A percentile compares a stretch with the other conserved stretches of the same genome.
phyloP scores from a whole-genome alignment of 2,797 vertebrate genomes.

The Siniperca obscura region DNA sequence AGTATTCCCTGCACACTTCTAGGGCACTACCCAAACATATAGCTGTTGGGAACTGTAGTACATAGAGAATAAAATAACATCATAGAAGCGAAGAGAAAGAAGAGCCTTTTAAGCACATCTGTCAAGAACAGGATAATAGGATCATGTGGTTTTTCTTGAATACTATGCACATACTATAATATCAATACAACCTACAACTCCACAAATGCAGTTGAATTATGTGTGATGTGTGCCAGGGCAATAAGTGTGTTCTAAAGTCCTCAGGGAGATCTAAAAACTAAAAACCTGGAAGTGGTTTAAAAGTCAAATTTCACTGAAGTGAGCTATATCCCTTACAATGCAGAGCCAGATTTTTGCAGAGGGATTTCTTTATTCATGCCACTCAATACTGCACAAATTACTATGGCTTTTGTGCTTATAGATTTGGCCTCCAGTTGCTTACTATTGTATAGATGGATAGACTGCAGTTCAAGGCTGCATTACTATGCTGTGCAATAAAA shows the following conservation, averaged over 20 bases:
- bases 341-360: background rate
- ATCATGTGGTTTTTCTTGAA: slow-evolving; percentile 19
- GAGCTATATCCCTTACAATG: background rate
- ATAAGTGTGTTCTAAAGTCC: slow-evolving; percentile 1
- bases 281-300: background rate
- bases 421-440: background rate
- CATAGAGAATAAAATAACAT: slow-evolving; percentile 28
- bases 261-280: slow-evolving; percentile 5
- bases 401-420: slow-evolving; percentile 10
- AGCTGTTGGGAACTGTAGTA: slow-evolving; percentile 43
- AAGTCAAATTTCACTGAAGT: background rate
- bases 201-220: slow-evolving; percentile 34
- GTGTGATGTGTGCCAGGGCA: slow-evolving; percentile 9
- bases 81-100: background rate
- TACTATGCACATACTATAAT: slow-evolving; percentile 11
- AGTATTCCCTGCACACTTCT: slow-evolving; percentile 63
- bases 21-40: slow-evolving; percentile 49
- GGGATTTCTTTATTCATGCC: background rate
- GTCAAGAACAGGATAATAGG: slow-evolving; percentile 16
- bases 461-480: slow-evolving; percentile 17
- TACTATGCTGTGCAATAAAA: slow-evolving; percentile 21
- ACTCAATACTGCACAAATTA: slow-evolving; percentile 13
- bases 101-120: slow-evolving; percentile 4
- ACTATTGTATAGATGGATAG: background rate
- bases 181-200: slow-evolving; percentile 7